These are phyloP conservation scores for Rhabdomys pumilio DNA, from an alignment of 2,797 vertebrate genomes.

Conservation along the genomic window DNA sequence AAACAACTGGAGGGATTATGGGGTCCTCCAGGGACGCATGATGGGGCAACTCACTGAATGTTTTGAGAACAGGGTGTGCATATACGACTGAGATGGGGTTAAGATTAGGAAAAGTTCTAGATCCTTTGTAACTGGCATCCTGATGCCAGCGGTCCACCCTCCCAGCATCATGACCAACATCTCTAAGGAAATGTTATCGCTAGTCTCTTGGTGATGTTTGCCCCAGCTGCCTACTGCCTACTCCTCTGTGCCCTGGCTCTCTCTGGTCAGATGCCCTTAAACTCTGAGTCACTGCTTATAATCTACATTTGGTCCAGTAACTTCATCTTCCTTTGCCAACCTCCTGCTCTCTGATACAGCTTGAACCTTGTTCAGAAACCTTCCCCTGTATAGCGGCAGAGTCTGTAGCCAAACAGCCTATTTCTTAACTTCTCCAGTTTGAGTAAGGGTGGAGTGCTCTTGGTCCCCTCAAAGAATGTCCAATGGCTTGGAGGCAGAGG, in stretches of 20 bases:
- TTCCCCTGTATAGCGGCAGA: fast-evolving
- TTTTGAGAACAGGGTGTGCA: background rate
- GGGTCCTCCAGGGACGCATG: background rate
- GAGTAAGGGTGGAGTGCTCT: background rate
- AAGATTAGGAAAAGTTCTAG: background rate
- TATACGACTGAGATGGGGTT: background rate
- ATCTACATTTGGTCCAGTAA: background rate
- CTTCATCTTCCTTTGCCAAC: background rate
- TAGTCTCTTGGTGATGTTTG: fast-evolving
- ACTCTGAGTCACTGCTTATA: background rate
- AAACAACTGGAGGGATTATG: background rate
- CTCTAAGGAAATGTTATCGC: background rate
- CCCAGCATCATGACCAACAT: too few species aligned
- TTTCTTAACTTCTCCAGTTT: background rate
- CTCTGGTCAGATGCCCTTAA: background rate
- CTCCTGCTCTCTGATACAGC: background rate
- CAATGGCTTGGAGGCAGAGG: background rate
- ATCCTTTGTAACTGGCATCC: background rate
- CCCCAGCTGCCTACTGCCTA: fast-evolving
- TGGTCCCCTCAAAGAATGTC: background rate
- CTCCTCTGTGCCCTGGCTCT: background rate
- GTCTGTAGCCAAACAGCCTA: background rate
- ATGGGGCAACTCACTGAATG: background rate
- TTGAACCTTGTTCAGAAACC: background rate
- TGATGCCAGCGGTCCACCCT: background rate